Evolutionary conservation across 2,888 invertebrate species (phyloP), one percentile per base, ranked within the genome.

Genomic region (Drosophila robusta): DNA sequence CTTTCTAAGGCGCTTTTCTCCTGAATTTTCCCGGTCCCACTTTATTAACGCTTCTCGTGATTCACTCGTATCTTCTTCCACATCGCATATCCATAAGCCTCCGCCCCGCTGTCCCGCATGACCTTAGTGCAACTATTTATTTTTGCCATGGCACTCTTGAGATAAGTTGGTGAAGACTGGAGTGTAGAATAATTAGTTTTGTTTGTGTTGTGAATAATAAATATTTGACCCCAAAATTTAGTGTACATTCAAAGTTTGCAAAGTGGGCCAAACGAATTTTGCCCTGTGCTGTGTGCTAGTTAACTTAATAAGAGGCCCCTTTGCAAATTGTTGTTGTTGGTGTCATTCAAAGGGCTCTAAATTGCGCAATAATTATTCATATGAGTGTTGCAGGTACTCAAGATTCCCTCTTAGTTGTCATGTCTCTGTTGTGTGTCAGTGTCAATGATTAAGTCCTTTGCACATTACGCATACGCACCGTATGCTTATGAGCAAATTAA

Each of bases 391-490:
- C 11, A 16, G 29, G 0, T 14, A 39, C 32, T 44, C 8, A 38
- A 55, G 50, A 41, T 29, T 11, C 16, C 38, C 16, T 12, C 38
- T 18, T 4, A 16, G 26, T 26, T 29, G 36, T 50, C 38, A 41
- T 42, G 34, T 34, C 12, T 22, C 36, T 54, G 39, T 41, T 41
- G 12, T 18, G 18, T 47, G 58, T 16, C 55, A 54, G 34, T 54
- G 73, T 14, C 45, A 70, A 64, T 56, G 64, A 56, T 38, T 45
- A 41, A 26, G 36, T 50, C 26, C 11, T 32, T 36, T 32, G n/a
- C 51, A 38, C 11, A 64, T 63, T 47, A 51, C 46, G 52, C n/a
- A 73, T 68, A 73, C 73, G 58, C 47, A 41, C 11, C 44, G 52
- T 42, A n/a, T 26, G 51, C 32, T 46, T 34, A 39, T 34, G 18